Conservation (phyloP, 2,888 invertebrate species). For the Crioceris asparagi region DNA sequence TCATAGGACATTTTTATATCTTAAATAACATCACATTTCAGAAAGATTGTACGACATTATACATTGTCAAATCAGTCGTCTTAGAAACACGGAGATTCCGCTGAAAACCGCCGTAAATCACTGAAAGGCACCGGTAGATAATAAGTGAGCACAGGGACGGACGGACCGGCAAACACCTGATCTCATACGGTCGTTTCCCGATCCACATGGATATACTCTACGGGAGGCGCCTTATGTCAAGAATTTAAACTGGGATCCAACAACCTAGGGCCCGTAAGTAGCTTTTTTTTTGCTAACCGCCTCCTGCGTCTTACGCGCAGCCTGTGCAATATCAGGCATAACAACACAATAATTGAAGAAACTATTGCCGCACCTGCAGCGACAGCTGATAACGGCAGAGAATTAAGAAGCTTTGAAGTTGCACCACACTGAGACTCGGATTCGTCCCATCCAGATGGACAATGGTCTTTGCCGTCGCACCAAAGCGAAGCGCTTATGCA, state of each 20-base stretch:
- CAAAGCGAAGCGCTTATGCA: slow-evolving; percentile 65
- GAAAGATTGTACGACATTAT: too few species aligned
- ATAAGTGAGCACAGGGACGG: slow-evolving; percentile 37
- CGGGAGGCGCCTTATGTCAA: slow-evolving; percentile 86
- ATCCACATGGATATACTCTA: slow-evolving; percentile 88
- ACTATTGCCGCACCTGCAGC: slow-evolving; percentile 49
- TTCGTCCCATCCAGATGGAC: slow-evolving; percentile 61
- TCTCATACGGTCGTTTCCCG: slow-evolving; percentile 85
- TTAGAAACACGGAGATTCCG: too few species aligned
- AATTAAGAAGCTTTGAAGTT: slow-evolving; percentile 40
- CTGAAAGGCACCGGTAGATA: slow-evolving; percentile 39
- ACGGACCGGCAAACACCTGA: slow-evolving; percentile 31
- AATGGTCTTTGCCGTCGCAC: slow-evolving; percentile 61
- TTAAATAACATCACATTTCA: too few species aligned
- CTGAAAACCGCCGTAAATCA: slow-evolving; percentile 15
- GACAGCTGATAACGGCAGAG: slow-evolving; percentile 46
- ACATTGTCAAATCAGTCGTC: too few species aligned
- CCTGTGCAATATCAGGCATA: slow-evolving; percentile 49
- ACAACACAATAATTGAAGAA: slow-evolving; percentile 46
- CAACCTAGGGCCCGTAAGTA: slow-evolving; percentile 47
- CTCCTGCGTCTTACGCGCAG: slow-evolving; percentile 44
- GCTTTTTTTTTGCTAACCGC: slow-evolving; percentile 42
- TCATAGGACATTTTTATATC: too few species aligned
- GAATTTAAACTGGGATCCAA: slow-evolving; percentile 58
- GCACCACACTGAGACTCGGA: slow-evolving; percentile 56